phyloP scores from a whole-genome alignment of 2,113 vertebrate species.

The Chauna torquata region DNA sequence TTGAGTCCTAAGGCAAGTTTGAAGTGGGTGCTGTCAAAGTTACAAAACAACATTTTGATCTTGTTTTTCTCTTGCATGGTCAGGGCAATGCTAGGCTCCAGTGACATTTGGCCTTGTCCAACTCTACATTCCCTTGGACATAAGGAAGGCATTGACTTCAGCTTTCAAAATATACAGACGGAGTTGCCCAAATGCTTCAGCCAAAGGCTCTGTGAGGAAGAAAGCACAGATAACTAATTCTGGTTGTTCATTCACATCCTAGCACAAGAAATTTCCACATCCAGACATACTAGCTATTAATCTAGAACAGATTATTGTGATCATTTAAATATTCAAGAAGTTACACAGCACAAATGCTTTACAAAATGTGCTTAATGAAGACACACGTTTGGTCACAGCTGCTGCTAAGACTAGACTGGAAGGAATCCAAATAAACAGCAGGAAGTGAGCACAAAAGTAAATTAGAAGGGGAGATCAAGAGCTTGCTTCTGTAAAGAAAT shows the following conservation, averaged over 20 bases:
- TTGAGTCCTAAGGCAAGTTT: not conserved
- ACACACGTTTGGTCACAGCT: slow-evolving; percentile 10
- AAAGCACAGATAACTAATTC: not conserved
- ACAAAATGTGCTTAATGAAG: not conserved
- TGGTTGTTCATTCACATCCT: not conserved
- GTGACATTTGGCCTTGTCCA: not conserved
- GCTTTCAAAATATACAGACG: not conserved
- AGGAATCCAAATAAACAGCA: not conserved
- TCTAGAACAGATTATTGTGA: not conserved
- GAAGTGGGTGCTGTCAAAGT: not conserved
- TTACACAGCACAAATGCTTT: not conserved
- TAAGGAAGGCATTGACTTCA: not conserved
- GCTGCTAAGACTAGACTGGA: not conserved
- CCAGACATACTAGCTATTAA: not conserved
- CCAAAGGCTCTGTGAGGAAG: not conserved
- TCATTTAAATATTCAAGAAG: not conserved
- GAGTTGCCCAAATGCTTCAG: not conserved
- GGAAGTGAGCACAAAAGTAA: not conserved
- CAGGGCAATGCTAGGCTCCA: not conserved
- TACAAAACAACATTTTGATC: not conserved
- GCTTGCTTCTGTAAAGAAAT: slow-evolving; percentile 3
- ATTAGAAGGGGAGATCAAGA: not conserved
- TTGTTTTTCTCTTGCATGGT: not conserved
- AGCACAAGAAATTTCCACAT: not conserved
- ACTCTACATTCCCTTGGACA: not conserved